These are phyloP conservation scores for Sebastes oblongus DNA, from an alignment of 2,797 vertebrate genomes.

Conservation along the genomic window DNA sequence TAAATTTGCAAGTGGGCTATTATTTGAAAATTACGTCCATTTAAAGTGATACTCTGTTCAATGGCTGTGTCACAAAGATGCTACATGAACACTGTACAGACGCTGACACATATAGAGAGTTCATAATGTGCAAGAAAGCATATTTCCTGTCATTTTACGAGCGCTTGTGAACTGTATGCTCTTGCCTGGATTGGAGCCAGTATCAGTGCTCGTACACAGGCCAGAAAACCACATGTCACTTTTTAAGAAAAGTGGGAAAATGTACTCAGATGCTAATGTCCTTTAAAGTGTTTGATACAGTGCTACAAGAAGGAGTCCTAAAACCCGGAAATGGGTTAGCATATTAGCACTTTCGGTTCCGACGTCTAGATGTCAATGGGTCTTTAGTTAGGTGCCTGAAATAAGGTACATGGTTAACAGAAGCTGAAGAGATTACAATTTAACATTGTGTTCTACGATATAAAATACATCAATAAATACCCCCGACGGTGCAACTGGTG, in stretches of 20 bases:
- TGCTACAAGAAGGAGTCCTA: too few species aligned
- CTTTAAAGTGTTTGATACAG: slow-evolving; percentile 16
- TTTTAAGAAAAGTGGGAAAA: slow-evolving; percentile 6
- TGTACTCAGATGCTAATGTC: slow-evolving; percentile 22
- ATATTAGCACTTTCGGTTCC: too few species aligned
- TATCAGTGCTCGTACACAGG: background rate
- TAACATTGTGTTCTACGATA: too few species aligned
- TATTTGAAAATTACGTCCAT: slow-evolving; percentile 11
- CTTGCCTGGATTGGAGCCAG: background rate
- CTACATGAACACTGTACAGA: background rate
- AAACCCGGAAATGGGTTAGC: too few species aligned
- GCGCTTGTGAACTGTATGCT: background rate
- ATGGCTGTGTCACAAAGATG: slow-evolving; percentile 2
- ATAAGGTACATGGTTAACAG: too few species aligned
- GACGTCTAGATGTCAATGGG: too few species aligned
- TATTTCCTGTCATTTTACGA: background rate
- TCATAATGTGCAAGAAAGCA: background rate
- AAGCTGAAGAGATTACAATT: too few species aligned
- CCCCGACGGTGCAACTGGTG: too few species aligned
- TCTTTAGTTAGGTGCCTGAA: too few species aligned
- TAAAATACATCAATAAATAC: too few species aligned
- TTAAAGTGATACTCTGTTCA: slow-evolving; percentile 2
- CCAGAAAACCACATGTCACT: slow-evolving; percentile 16
- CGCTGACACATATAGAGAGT: background rate
- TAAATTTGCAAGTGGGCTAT: slow-evolving; percentile 1